Base-by-base conservation (phyloP, 2,797 vertebrate species). In the Sebastolobus alascanus region DNA sequence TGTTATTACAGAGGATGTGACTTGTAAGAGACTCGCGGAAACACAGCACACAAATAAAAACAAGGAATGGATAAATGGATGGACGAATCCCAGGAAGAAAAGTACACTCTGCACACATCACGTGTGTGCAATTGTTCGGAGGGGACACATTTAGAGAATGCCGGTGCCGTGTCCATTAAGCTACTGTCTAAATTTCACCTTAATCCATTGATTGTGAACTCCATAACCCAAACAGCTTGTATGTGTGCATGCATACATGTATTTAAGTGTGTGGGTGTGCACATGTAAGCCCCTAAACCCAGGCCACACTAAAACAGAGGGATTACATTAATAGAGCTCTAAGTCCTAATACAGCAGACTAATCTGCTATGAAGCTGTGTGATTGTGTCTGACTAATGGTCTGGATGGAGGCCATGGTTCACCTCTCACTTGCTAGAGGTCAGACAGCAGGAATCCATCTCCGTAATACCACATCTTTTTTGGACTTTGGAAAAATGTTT, bases 321-420 rank as follows among this genome's bases (percentile, higher is more conserved):
- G 95, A 95, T 95, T 95, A 96, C 94, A 95, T 93, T 95, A 94
- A 95, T 95, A 95, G 94, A 95, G 88, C 94, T 94, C 90, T 93
- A 91, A 95, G 77, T 94, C 90, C 92, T 94, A 93, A 95, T 94
- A 95, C 94, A 94, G 90, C 92, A 90, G 89, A 92, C 92, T 95
- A 95, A 96, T 94, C 94, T 94, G 94, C 93, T 92, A 94, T 93
- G 91, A 94, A 93, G 92, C 93, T 92, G 86, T 93, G 92, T 87
- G 93, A 95, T 94, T 94, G 93, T 94, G 93, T 93, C 94, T 92
- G 90, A 91, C 92, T 93, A 95, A 94, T 92, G 92, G 91, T 91
- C 91, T 93, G 88, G 90, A 94, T 91, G 91, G 89, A 89, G 91
- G 92, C 90, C 89, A 91, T 72, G 92, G 89, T 92, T 94, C 93